A percentile compares a stretch with the other conserved stretches of the same genome.
Conservation (phyloP, 2,113 vertebrate genomes). For the Cyanoderma ruficeps region DNA sequence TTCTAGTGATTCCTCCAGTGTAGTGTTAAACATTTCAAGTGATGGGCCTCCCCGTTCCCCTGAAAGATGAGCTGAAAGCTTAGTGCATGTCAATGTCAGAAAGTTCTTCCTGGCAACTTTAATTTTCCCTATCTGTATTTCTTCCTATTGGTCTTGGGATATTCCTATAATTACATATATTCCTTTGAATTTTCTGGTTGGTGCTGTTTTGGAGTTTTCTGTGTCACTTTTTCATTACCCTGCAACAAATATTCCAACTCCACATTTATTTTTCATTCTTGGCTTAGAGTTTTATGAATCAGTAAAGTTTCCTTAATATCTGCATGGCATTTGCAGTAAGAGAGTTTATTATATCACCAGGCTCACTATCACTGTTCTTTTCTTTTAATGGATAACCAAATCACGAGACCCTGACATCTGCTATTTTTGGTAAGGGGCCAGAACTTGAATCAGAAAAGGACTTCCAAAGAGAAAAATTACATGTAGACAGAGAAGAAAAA, state of each 20-base stretch:
- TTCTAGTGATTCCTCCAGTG: conserved; percentile 18
- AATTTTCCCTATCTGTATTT: not conserved
- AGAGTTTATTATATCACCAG: not conserved
- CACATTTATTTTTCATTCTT: not conserved
- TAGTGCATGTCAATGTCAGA: conserved; percentile 27
- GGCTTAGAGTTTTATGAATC: not conserved
- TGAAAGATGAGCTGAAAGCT: conserved; percentile 8
- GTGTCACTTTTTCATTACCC: not conserved
- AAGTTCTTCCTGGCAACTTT: conserved; percentile 37
- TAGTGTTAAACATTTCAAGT: conserved; percentile 31
- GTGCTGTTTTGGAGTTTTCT: not conserved
- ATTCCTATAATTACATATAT: not conserved
- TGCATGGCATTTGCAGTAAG: not conserved
- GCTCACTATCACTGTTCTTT: not conserved
- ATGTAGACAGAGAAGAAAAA: not conserved
- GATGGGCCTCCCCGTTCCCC: not conserved
- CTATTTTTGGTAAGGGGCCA: conserved; percentile 41
- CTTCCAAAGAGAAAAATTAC: conserved; percentile 23
- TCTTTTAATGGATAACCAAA: conserved; percentile 2
- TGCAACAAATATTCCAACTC: not conserved
- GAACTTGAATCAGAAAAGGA: not conserved
- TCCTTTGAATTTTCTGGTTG: not conserved
- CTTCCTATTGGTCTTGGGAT: not conserved
- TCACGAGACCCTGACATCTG: not conserved
- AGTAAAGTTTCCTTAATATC: not conserved